Evolutionary conservation across 2,888 invertebrate genomes (phyloP), one percentile per base, ranked within the genome.

Genomic region (Pelosia muscerda): DNA sequence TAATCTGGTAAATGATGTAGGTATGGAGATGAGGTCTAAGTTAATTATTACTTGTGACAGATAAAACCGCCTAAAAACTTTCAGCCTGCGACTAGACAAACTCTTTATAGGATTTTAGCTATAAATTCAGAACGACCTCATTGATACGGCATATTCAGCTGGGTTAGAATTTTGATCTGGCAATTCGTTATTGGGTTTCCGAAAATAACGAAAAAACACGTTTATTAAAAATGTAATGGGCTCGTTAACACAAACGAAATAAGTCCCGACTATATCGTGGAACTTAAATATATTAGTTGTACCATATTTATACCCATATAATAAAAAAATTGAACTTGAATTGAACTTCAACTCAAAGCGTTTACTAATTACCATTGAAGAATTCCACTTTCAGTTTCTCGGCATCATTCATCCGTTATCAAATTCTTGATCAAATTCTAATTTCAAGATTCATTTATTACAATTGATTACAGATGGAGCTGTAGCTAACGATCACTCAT

Each of bases 1-100:
- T 75, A 75, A 77, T 71, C 61, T 65, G 69, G 55, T 65, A 66
- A 68, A 70, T 78, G 63, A 78, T 66, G 65, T 69, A 13, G 38
- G 38, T 38, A 66, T 66, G 57, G 56, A 9, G 62, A 75, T 78
- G 66, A 69, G 62, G 26, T 57, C 8, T 28, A 60, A 71, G 49
- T 69, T 69, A 56, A 56, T n/a, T 49, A 26, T 61, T 11, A 26
- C 23, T 11, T 26, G 1, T 60, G 11, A 42, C 13, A 22, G 11
- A 22, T 49, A 8, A n/a, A 49, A 49, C 49, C n/a, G 49, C 49
- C n/a, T 38, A 15, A 2, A 38, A 53, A 53, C 22, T 10, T 53
- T 54, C 2, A 11, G 11, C 13, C 13, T 11, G 13, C 31, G 31
- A 34, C 15, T 15, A 4, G 38, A 38, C 6, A 6, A 19, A 19